Evolutionary conservation across 2,797 vertebrate species (phyloP).

Genomic region (Ctenopoma multispine): DNA sequence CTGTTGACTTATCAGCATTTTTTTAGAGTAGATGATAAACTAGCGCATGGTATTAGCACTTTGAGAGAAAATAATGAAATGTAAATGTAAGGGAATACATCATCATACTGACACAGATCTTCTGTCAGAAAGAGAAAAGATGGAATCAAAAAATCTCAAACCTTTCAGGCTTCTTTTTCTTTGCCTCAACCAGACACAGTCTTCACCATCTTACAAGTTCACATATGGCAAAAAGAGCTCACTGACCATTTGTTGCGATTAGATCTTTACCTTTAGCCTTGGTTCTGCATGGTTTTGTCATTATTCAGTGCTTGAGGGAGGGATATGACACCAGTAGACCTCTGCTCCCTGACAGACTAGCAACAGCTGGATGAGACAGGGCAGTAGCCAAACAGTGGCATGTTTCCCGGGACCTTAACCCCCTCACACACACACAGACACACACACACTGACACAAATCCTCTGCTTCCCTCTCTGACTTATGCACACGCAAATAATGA

Average conservation of each 20-base stretch:
- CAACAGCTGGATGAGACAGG: slow-evolving; percentile 84
- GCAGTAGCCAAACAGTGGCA: slow-evolving; percentile 68
- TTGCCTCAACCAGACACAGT: neutral
- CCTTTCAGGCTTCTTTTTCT: slow-evolving; percentile 21
- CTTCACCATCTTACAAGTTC: slow-evolving; percentile 34
- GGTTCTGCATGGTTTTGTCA: slow-evolving; percentile 72
- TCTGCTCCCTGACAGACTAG: slow-evolving; percentile 79
- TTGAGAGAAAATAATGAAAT: slow-evolving; percentile 64
- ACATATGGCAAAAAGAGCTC: slow-evolving; percentile 51
- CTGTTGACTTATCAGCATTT: slow-evolving; percentile 60
- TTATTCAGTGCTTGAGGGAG: slow-evolving; percentile 67
- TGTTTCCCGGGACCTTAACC: slow-evolving; percentile 33
- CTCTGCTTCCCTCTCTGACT: slow-evolving; percentile 20
- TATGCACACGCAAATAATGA: slow-evolving; percentile 65
- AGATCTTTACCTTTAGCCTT: slow-evolving; percentile 57
- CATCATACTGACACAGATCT: slow-evolving; percentile 47
- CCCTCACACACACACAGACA: slow-evolving; percentile 26
- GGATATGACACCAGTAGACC: slow-evolving; percentile 72
- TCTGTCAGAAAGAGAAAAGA: slow-evolving; percentile 33
- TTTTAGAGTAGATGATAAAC: slow-evolving; percentile 62
- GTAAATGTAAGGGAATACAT: slow-evolving; percentile 62
- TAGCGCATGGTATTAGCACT: slow-evolving; percentile 57
- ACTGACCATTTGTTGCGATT: slow-evolving; percentile 58
- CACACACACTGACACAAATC: slow-evolving; percentile 32
- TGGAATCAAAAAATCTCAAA: slow-evolving; percentile 40